Evolutionary conservation across 2,113 vertebrate species (phyloP).

Genomic region (Tylochromis polylepis): DNA sequence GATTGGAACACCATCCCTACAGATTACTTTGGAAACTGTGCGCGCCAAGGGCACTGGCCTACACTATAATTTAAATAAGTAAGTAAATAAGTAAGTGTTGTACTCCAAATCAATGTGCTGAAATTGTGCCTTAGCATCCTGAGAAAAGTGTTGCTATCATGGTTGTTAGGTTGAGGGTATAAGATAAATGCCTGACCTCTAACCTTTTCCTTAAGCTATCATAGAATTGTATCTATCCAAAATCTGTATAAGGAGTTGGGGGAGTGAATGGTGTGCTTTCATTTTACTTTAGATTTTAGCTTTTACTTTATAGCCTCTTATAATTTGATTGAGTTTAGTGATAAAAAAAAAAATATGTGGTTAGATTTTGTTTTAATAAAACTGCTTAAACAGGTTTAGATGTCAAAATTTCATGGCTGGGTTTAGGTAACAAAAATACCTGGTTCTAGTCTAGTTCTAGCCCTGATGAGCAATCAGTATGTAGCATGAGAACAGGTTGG

Average conservation of each 20-base stretch:
- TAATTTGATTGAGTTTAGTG: not conserved
- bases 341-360: not conserved
- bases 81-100: not conserved
- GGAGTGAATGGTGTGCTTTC: not conserved
- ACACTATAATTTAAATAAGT: fast-evolving
- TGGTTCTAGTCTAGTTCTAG: not conserved
- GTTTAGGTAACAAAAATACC: not conserved
- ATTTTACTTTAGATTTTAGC: not conserved
- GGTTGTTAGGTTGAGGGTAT: not conserved
- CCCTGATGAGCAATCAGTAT: not conserved
- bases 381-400: not conserved
- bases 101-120: not conserved
- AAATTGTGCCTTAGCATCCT: not conserved
- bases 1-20: not conserved
- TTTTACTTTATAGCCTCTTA: not conserved
- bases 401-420: not conserved
- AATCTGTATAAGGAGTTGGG: not conserved
- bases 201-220: not conserved
- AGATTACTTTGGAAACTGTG: not conserved
- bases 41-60: fast-evolving
- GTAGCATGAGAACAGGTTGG: not conserved
- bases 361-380: not conserved
- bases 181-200: not conserved
- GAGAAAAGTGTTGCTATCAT: not conserved
- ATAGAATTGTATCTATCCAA: not conserved